phyloP scores from a whole-genome alignment of 2,113 vertebrate genomes.

The Sigmodon hispidus region DNA sequence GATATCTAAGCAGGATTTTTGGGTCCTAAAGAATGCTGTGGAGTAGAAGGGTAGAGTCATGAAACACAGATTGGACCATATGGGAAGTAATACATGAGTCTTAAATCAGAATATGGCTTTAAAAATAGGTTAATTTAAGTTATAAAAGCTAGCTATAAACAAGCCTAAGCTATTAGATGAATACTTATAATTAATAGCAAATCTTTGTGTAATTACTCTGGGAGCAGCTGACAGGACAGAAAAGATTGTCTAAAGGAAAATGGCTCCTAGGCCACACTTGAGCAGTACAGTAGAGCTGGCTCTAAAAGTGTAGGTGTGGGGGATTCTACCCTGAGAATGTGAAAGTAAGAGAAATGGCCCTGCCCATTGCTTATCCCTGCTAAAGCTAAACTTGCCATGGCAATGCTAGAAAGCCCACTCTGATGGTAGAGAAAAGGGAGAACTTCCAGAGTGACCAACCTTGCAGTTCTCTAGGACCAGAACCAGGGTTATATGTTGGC shows the following conservation, averaged over 20 bases:
- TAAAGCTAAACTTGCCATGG: not conserved
- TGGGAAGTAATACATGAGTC: not conserved
- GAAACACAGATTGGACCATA: not conserved
- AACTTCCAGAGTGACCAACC: not conserved
- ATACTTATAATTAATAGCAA: not conserved
- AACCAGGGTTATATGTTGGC: not conserved
- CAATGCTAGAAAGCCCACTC: not conserved
- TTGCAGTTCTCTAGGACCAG: not conserved
- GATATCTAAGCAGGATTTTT: not conserved
- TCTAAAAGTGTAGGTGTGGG: not conserved
- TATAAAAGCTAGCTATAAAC: not conserved
- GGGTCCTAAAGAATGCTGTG: not conserved
- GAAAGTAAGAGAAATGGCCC: not conserved
- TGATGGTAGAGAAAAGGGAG: not conserved
- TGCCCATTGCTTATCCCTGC: not conserved
- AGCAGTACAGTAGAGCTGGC: not conserved
- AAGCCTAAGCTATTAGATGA: not conserved
- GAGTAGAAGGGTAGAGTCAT: not conserved
- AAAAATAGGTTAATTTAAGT: not conserved
- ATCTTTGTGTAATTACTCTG: not conserved
- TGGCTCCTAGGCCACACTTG: not conserved
- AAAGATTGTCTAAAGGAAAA: not conserved
- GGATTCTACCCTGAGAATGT: not conserved
- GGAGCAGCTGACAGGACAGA: not conserved
- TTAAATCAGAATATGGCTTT: not conserved